These are phyloP conservation scores for Melinaea marsaeus DNA, from an alignment of 2,888 invertebrate genomes.

Conservation along the genomic window DNA sequence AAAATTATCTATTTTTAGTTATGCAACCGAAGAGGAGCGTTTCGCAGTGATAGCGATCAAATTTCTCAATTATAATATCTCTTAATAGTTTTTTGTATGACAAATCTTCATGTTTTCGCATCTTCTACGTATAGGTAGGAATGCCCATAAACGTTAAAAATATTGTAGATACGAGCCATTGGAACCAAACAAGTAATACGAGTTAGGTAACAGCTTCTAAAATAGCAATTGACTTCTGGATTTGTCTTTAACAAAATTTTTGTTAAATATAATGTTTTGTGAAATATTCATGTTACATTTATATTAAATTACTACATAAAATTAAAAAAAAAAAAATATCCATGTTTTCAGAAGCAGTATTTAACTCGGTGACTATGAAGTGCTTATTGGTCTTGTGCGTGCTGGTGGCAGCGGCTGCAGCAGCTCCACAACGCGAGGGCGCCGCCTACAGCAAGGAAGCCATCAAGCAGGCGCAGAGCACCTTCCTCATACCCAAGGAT, in stretches of 20 bases:
- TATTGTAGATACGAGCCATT: too few relatives aligned
- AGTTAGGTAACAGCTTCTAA: background rate
- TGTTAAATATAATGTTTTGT: too few relatives aligned
- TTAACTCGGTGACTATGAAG: conserved; percentile 46
- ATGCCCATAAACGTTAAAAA: too few relatives aligned
- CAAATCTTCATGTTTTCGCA: too few relatives aligned
- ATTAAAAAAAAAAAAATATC: too few relatives aligned
- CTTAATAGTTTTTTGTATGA: too few relatives aligned
- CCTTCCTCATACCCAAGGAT: conserved; percentile 89
- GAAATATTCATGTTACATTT: too few relatives aligned
- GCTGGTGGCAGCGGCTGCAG: conserved; percentile 72
- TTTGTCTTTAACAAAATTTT: background rate
- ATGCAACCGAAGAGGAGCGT: conserved; percentile 8
- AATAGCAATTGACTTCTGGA: background rate
- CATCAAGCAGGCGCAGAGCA: conserved; percentile 91
- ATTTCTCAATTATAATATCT: conserved; percentile 18
- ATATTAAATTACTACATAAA: too few relatives aligned
- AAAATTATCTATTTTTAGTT: conserved; percentile 8
- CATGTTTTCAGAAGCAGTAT: background rate
- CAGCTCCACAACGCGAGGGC: conserved; percentile 87
- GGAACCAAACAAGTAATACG: background rate
- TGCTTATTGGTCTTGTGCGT: conserved; percentile 60
- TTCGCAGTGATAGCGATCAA: conserved; percentile 17
- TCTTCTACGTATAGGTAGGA: too few relatives aligned
- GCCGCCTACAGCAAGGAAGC: conserved; percentile 91